These are phyloP conservation scores for Neogale vison DNA, from an alignment of 2,113 vertebrate genomes.

Conservation along the genomic window DNA sequence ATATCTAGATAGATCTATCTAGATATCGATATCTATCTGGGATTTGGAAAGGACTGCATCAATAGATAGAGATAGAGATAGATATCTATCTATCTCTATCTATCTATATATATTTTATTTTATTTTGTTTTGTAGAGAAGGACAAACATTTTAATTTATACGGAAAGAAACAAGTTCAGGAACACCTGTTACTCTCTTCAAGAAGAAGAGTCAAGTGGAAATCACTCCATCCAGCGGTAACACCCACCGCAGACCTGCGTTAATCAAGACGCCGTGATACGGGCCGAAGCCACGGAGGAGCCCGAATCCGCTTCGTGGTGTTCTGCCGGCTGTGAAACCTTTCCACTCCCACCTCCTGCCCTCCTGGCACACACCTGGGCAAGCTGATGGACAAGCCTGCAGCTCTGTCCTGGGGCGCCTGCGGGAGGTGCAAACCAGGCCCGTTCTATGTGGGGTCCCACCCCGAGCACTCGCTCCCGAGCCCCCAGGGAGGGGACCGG, in stretches of 20 bases:
- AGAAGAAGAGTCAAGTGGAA: neutral
- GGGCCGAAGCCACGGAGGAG: neutral
- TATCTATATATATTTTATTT: too few relatives aligned
- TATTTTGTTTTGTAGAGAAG: neutral
- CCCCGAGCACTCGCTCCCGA: neutral
- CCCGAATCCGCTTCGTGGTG: neutral
- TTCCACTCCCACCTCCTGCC: neutral
- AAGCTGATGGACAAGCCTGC: neutral
- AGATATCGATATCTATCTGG: too few relatives aligned
- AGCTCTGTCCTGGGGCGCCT: neutral
- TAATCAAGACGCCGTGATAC: neutral
- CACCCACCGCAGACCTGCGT: accelerated
- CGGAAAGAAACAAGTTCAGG: neutral
- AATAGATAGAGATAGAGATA: too few relatives aligned
- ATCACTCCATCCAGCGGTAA: neutral
- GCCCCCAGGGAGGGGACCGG: neutral
- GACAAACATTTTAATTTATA: neutral
- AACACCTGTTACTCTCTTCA: neutral
- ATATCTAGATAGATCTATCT: too few relatives aligned
- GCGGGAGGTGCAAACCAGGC: neutral
- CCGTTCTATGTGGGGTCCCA: neutral
- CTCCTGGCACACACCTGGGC: neutral
- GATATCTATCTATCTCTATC: too few relatives aligned
- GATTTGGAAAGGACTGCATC: too few relatives aligned
- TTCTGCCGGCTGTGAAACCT: neutral